A percentile compares a stretch with the other conserved stretches of the same genome.
Conservation (phyloP, 2,797 vertebrate species). For the Gallinago solitaria region DNA sequence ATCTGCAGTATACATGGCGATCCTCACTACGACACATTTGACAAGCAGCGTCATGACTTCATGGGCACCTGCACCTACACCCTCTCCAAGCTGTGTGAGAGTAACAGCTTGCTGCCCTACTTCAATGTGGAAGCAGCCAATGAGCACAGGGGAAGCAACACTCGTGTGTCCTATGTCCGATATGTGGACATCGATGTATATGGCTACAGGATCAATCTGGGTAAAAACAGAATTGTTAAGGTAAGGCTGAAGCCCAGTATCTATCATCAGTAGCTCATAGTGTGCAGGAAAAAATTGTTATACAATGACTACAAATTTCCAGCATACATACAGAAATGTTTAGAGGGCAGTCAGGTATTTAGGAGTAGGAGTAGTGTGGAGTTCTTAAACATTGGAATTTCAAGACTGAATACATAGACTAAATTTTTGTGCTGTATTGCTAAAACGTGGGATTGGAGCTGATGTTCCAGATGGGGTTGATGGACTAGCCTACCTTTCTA, state of each 20-base stretch:
- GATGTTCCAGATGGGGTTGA: neutral
- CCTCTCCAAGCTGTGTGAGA: slow-evolving; percentile 39
- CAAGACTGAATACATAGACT: neutral
- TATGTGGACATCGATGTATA: neutral
- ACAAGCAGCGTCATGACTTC: slow-evolving; percentile 62
- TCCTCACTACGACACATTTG: slow-evolving; percentile 64
- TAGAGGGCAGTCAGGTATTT: neutral
- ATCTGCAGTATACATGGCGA: slow-evolving; percentile 42
- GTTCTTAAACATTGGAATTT: neutral
- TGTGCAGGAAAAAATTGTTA: neutral
- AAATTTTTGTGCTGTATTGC: neutral
- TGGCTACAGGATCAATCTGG: neutral
- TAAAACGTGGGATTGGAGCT: neutral
- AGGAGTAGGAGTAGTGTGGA: neutral
- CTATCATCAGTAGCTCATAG: neutral
- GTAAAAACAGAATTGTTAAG: slow-evolving; percentile 29
- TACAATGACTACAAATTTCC: neutral
- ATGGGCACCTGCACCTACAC: slow-evolving; percentile 65
- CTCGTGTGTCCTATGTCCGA: neutral
- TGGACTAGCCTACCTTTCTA: neutral
- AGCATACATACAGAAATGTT: neutral
- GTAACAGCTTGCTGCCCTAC: slow-evolving; percentile 1
- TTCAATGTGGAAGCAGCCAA: slow-evolving; percentile 61
- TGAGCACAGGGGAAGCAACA: slow-evolving; percentile 33
- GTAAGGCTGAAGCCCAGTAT: neutral